Percentiles rank a stretch among this genome's conserved stretches.
phyloP scores from a whole-genome alignment of 2,797 vertebrate genomes.

The Schizopygopsis pylzovi region DNA sequence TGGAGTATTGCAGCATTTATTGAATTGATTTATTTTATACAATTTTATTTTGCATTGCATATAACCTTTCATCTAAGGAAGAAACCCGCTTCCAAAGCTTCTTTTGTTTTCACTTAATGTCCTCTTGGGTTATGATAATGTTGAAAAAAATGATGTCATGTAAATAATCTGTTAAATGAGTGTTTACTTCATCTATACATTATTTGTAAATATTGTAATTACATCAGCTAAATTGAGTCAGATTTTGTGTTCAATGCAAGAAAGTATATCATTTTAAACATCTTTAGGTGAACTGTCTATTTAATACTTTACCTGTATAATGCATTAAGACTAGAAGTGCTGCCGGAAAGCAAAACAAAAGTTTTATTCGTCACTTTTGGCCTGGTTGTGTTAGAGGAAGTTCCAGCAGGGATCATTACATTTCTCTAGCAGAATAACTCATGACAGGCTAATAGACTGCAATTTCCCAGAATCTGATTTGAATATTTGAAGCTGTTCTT shows the following conservation, averaged over 20 bases:
- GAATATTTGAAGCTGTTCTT: constrained; percentile 68
- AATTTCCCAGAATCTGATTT: constrained; percentile 65
- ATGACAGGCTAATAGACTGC: constrained; percentile 66
- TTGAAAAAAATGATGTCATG: not conserved
- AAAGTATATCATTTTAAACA: not conserved
- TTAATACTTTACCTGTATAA: not conserved
- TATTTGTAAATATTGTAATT: not conserved
- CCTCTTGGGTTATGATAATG: not conserved
- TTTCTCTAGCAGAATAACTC: constrained; percentile 57
- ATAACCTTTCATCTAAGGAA: not conserved
- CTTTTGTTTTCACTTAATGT: not conserved
- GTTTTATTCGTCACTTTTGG: not conserved
- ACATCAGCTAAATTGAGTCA: not conserved
- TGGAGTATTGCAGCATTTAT: no score
- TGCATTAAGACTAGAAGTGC: not conserved
- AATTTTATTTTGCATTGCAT: no score
- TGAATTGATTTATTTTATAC: not conserved
- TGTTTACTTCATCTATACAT: not conserved
- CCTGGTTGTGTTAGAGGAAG: constrained; percentile 10
- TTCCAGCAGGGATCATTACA: constrained; percentile 58
- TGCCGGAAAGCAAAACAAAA: not conserved
- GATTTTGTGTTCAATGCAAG: not conserved
- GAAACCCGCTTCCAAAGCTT: not conserved
- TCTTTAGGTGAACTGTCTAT: not conserved
- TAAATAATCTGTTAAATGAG: not conserved